These are phyloP conservation scores for Silurus aristotelis DNA, from an alignment of 2,797 vertebrate genomes.

Conservation along the genomic window DNA sequence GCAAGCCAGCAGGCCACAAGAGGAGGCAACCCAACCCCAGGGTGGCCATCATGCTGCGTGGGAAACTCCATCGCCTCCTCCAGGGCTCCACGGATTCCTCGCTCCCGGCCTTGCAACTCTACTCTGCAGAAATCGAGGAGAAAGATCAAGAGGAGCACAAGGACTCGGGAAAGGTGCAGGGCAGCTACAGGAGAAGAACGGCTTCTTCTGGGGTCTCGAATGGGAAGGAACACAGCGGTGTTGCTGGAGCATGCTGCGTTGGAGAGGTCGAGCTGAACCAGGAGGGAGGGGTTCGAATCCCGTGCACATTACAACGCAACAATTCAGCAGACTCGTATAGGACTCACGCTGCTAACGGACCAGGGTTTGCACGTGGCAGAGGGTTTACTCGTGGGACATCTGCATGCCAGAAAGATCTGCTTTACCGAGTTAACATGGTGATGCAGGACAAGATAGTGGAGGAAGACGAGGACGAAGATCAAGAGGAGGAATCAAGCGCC, in stretches of 20 bases:
- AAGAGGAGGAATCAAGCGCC: constrained; percentile 73
- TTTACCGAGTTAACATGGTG: constrained; percentile 66
- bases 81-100: constrained; percentile 81
- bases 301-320: constrained; percentile 71
- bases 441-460: constrained; percentile 52
- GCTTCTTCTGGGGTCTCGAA: constrained; percentile 61
- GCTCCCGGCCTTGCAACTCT: constrained; percentile 72
- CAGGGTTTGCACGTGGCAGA: constrained; percentile 47
- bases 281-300: constrained; percentile 77
- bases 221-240: constrained; percentile 58
- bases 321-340: constrained; percentile 52
- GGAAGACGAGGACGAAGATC: constrained; percentile 51
- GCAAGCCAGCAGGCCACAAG: constrained; percentile 74
- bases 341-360: constrained; percentile 60
- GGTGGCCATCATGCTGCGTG: constrained; percentile 74
- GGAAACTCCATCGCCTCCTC: constrained; percentile 88
- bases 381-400: constrained; percentile 37
- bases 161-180: constrained; percentile 45
- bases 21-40: constrained; percentile 81
- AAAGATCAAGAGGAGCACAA: constrained; percentile 68
- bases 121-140: constrained; percentile 77
- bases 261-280: constrained; percentile 80
- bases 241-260: constrained; percentile 64
- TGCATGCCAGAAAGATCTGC: constrained; percentile 64
- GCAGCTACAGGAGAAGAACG: constrained; percentile 54